Evolutionary conservation across 2,113 vertebrate species (phyloP).

Genomic region (Colossoma macropomum): DNA sequence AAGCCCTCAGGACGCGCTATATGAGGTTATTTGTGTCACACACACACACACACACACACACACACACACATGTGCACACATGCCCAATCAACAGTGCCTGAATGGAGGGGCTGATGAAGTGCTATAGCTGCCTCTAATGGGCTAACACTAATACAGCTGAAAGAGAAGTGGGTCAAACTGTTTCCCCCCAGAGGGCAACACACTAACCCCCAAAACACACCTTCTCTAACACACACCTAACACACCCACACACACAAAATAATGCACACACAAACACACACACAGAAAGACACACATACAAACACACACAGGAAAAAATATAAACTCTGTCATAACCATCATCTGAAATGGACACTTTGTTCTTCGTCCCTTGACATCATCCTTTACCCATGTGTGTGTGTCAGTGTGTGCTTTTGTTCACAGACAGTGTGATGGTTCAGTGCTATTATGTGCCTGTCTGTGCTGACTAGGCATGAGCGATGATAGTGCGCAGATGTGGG

Average conservation of each 20-base stretch:
- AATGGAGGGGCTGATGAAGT: not conserved
- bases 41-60: not conserved
- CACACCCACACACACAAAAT: too few relatives aligned
- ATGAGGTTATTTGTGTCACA: not conserved
- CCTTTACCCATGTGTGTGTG: not conserved
- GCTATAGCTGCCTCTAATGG: not conserved
- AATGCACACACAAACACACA: too few relatives aligned
- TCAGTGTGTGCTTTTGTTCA: not conserved
- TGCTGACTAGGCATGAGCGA: not conserved
- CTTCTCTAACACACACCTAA: not conserved
- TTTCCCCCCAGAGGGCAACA: not conserved
- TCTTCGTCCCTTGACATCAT: slow-evolving; percentile 1
- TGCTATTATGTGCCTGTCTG: slow-evolving; percentile 10
- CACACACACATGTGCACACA: not conserved
- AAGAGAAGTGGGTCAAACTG: not conserved
- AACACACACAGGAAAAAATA: not conserved
- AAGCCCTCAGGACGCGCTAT: not conserved
- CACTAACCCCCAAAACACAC: not conserved
- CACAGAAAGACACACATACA: too few relatives aligned
- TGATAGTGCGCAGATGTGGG: not conserved
- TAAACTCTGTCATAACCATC: not conserved
- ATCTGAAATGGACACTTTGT: not conserved
- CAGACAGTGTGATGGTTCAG: not conserved
- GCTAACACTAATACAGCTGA: not conserved
- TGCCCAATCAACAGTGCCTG: not conserved